Evolutionary conservation across 2,888 invertebrate species (phyloP).

Genomic region (Oegoconia quadripuncta): DNA sequence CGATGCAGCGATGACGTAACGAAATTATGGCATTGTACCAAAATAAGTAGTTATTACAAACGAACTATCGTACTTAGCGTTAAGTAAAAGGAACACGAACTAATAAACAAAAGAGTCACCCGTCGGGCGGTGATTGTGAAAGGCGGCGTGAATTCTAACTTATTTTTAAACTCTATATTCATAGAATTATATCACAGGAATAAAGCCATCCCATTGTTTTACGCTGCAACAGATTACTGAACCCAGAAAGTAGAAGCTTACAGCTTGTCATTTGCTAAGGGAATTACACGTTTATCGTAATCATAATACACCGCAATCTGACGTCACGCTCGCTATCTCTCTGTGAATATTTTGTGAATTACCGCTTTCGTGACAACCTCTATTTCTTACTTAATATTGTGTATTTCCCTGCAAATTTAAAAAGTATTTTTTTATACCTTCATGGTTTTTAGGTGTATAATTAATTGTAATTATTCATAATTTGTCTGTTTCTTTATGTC

Average conservation of each 20-base stretch:
- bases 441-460: too few relatives aligned
- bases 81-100: slow-evolving; percentile 31
- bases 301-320: slow-evolving; percentile 33
- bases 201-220: too few relatives aligned
- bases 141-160: slow-evolving; percentile 26
- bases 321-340: slow-evolving; percentile 22
- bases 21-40: not conserved
- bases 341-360: slow-evolving; percentile 29
- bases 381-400: too few relatives aligned
- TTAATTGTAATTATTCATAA: too few relatives aligned
- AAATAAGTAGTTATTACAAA: not conserved
- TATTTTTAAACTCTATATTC: too few relatives aligned
- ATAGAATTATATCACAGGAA: too few relatives aligned
- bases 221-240: slow-evolving; percentile 20
- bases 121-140: slow-evolving; percentile 41
- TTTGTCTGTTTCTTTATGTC: too few relatives aligned
- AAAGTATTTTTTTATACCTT: too few relatives aligned
- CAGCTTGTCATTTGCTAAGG: slow-evolving; percentile 12
- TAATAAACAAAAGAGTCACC: slow-evolving; percentile 50
- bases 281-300: slow-evolving; percentile 37
- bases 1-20: too few relatives aligned
- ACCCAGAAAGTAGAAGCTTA: slow-evolving; percentile 25
- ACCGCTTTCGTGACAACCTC: not conserved
- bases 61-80: not conserved
- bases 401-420: too few relatives aligned